Conservation (phyloP, 2,113 vertebrate genomes). For the Poeciliopsis occidentalis region DNA sequence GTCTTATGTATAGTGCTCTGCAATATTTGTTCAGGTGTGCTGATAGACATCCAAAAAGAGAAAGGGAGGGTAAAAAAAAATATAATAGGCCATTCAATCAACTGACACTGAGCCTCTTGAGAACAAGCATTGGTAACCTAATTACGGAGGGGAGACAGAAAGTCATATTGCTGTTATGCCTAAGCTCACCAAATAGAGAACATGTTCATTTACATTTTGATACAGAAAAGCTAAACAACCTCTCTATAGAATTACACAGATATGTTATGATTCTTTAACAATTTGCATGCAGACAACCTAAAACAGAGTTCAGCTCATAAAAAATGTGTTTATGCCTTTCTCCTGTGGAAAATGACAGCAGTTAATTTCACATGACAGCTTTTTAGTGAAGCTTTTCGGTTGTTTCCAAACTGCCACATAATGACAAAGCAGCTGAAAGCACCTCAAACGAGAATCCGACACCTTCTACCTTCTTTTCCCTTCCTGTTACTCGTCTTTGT, state of each 20-base stretch:
- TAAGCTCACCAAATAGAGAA: slow-evolving; percentile 26
- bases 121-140: slow-evolving; percentile 55
- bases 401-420: slow-evolving; percentile 9
- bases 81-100: slow-evolving; percentile 60
- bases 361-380: not conserved
- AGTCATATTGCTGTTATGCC: slow-evolving; percentile 47
- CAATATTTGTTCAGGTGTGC: slow-evolving; percentile 63
- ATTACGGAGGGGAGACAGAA: slow-evolving; percentile 44
- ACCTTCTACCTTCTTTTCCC: slow-evolving; percentile 29
- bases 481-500: slow-evolving; percentile 52
- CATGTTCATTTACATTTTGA: slow-evolving; percentile 25
- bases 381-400: slow-evolving; percentile 4
- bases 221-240: slow-evolving; percentile 16
- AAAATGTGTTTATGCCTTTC: not conserved
- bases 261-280: slow-evolving; percentile 8
- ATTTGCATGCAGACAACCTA: not conserved
- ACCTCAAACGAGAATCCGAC: slow-evolving; percentile 26
- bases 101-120: slow-evolving; percentile 45
- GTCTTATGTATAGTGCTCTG: slow-evolving; percentile 35
- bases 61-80: slow-evolving; percentile 45
- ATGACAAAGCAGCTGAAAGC: slow-evolving; percentile 4
- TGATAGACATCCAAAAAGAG: slow-evolving; percentile 53
- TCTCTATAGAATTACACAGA: not conserved
- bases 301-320: not conserved
- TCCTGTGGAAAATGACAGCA: slow-evolving; percentile 9